phyloP scores from a whole-genome alignment of 1,140 invertebrate species.

The Caenorhabditis tropicalis region DNA sequence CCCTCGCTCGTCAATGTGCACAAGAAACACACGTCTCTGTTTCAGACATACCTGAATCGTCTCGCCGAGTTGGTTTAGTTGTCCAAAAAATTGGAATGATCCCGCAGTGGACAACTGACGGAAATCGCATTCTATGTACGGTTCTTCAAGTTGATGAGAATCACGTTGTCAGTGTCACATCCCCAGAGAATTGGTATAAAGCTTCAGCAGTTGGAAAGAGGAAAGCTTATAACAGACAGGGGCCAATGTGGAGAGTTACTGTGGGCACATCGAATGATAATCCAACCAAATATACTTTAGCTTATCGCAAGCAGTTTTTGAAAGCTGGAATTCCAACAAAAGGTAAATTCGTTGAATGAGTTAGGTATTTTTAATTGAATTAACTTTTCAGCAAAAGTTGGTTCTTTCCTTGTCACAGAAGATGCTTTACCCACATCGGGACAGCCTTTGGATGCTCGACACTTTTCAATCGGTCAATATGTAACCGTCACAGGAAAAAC shows the following conservation, averaged over 20 bases:
- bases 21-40: background rate
- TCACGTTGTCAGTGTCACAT: slow-evolving; percentile 62
- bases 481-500: slow-evolving; percentile 90
- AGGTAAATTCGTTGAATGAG: slow-evolving; percentile 60
- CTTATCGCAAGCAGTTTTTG: slow-evolving; percentile 86
- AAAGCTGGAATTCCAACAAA: slow-evolving; percentile 89
- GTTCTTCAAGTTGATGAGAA: slow-evolving; percentile 66
- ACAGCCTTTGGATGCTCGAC: slow-evolving; percentile 84
- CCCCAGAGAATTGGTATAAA: slow-evolving; percentile 68
- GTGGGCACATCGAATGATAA: slow-evolving; percentile 65
- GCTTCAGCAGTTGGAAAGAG: slow-evolving; percentile 61
- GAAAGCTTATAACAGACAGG: slow-evolving; percentile 65
- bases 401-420: slow-evolving; percentile 78
- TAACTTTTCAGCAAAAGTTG: background rate
- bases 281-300: slow-evolving; percentile 79
- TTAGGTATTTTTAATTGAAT: background rate
- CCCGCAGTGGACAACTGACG: slow-evolving; percentile 80
- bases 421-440: slow-evolving; percentile 85
- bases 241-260: slow-evolving; percentile 67
- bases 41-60: slow-evolving; percentile 1
- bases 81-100: slow-evolving; percentile 90
- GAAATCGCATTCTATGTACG: slow-evolving; percentile 65
- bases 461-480: slow-evolving; percentile 88
- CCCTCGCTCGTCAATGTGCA: background rate
- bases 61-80: slow-evolving; percentile 80